These are phyloP conservation scores for Diabrotica balteata DNA, from an alignment of 2,888 invertebrate genomes.

Conservation along the genomic window DNA sequence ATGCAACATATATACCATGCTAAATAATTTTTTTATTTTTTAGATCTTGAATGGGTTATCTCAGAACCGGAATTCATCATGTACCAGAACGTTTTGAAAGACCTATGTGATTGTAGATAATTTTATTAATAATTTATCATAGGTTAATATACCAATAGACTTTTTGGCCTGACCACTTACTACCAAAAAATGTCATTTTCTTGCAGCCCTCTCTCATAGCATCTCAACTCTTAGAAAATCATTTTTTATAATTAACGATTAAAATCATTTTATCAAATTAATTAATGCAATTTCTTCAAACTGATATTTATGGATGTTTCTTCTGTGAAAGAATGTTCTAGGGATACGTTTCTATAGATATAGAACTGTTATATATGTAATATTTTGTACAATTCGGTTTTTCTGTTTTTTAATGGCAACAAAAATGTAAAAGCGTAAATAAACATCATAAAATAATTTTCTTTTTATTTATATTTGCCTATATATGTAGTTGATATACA, in stretches of 20 bases:
- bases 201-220: constrained; percentile 13
- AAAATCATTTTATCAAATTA: not conserved
- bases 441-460: constrained; percentile 15
- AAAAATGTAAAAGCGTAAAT: constrained; percentile 27
- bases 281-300: not conserved
- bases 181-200: constrained; percentile 9
- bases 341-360: constrained; percentile 7
- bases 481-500: too few species aligned
- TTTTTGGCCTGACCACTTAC: constrained; percentile 14
- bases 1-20: too few species aligned
- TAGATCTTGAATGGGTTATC: too few species aligned
- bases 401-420: constrained; percentile 27
- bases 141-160: not conserved
- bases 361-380: constrained; percentile 33
- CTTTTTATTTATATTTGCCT: not conserved
- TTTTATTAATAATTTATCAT: too few species aligned
- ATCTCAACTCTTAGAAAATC: constrained; percentile 6
- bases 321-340: constrained; percentile 9
- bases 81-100: not conserved
- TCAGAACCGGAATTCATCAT: not conserved
- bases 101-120: too few species aligned
- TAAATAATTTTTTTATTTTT: too few species aligned
- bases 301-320: constrained; percentile 20
- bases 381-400: constrained; percentile 33
- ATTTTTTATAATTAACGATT: not conserved